Evolutionary conservation across 1,140 invertebrate species (phyloP), one percentile per base, ranked within the genome.

Genomic region (Berghia stephanieae): DNA sequence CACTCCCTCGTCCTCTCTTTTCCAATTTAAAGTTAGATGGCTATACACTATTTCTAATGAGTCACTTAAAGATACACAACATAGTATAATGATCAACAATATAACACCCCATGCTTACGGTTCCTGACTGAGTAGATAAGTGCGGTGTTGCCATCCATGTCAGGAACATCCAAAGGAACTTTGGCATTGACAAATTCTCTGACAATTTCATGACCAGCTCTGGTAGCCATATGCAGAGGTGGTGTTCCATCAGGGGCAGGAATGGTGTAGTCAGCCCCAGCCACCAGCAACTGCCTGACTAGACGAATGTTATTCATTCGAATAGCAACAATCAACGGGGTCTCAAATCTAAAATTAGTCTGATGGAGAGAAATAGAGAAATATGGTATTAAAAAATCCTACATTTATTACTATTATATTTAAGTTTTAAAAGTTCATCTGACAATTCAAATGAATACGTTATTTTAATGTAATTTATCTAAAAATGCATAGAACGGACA

Each of bases 341-440:
- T 74, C 38, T 74, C 72, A 57, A 34, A 21, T 40, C 72, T 8
- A 24, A 74, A 74, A 40, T 74, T 74, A 42, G 36, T 74, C 72
- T 74, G 72, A 6, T 36, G 44, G 18, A 43, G 2, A 60, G 10
- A 6, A 63, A 63, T 63, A 63, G 27, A 18, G n/a, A n/a, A n/a
- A n/a, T n/a, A n/a, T n/a, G n/a, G n/a, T n/a, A n/a, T n/a, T n/a
- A n/a, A n/a, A n/a, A n/a, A n/a, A n/a, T n/a, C n/a, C n/a, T n/a
- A n/a, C n/a, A n/a, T n/a, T n/a, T n/a, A n/a, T n/a, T n/a, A n/a
- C n/a, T n/a, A n/a, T n/a, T n/a, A n/a, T n/a, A n/a, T n/a, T n/a
- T n/a, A n/a, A n/a, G n/a, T n/a, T n/a, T n/a, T n/a, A n/a, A n/a
- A n/a, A n/a, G n/a, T n/a, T n/a, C n/a, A n/a, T n/a, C n/a, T n/a